Base-by-base conservation (phyloP, 2,888 invertebrate genomes). In the Andricus quercusramuli region DNA sequence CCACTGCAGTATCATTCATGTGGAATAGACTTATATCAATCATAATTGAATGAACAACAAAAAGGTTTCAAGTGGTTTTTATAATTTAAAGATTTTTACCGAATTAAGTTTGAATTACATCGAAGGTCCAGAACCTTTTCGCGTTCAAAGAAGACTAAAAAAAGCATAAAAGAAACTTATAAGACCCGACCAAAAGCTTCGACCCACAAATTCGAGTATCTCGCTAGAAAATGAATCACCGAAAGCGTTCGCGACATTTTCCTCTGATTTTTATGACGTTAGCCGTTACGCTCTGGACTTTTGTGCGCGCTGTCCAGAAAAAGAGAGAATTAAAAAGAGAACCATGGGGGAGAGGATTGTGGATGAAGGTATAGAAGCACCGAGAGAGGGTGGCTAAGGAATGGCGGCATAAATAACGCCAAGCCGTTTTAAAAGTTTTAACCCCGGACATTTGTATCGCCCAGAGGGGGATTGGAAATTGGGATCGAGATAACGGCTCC, bases 391-490 rank as follows among this genome's bases (percentile, higher is more conserved):
- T 62, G 56, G 65, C 64, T 84, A 85, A 87, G 82, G 82, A 86
- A 86, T 80, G 83, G 79, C 77, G 68, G 15, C 78, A 84, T 86
- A 87, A 88, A 88, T 86, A 87, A 87, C 79, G 70, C 68, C 67
- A 47, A 78, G 77, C 78, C 84, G 79, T 81, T 81, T 82, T 83
- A 82, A 85, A 87, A 88, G 84, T 86, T 87, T 87, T 89, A 89
- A 89, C 88, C 89, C 86, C 51, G 80, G 83, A 83, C 85, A 86
- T 87, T 88, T 83, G 86, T 88, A 88, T 87, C 83, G 82, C 78
- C 79, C 80, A 80, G 78, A 79, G 59, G 66, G 56, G 79, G 78
- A 80, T 83, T 78, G 78, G 81, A 22, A 79, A 62, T 44, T 56
- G 66, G 51, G 64, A 79, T 78, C 44, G 68, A 77, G 83, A 81